Conservation (phyloP, 2,113 vertebrate genomes). For the Ondatra zibethicus region DNA sequence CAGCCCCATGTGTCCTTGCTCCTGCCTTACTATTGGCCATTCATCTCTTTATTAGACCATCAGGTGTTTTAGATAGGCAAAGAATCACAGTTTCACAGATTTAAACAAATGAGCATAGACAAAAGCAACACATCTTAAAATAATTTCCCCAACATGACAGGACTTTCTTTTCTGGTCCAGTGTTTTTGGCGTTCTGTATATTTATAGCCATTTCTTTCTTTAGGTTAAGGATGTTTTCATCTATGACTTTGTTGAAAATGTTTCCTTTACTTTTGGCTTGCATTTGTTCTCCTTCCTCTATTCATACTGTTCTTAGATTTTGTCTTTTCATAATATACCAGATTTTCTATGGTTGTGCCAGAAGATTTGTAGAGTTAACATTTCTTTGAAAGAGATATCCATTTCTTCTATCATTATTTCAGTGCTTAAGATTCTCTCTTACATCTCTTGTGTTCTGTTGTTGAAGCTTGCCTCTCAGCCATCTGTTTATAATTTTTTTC, state of each 20-base stretch:
- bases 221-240: not conserved
- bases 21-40: no score
- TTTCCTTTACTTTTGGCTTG: not conserved
- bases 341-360: not conserved
- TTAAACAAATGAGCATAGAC: no score
- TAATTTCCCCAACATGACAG: no score
- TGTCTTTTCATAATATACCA: not conserved
- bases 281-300: not conserved
- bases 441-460: not conserved
- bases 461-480: not conserved
- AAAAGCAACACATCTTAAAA: no score
- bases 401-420: not conserved
- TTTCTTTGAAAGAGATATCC: not conserved
- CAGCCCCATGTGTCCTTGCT: no score
- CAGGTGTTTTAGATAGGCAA: no score
- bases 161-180: not conserved
- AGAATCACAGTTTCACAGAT: no score
- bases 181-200: not conserved
- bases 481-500: not conserved
- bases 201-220: not conserved
- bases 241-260: not conserved
- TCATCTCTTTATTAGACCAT: no score
- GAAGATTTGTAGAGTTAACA: not conserved
- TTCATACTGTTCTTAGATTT: not conserved
- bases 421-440: not conserved